A percentile compares a stretch with the other conserved stretches of the same genome.
phyloP scores from a whole-genome alignment of 2,888 invertebrate genomes.

The Melinaea menophilus region DNA sequence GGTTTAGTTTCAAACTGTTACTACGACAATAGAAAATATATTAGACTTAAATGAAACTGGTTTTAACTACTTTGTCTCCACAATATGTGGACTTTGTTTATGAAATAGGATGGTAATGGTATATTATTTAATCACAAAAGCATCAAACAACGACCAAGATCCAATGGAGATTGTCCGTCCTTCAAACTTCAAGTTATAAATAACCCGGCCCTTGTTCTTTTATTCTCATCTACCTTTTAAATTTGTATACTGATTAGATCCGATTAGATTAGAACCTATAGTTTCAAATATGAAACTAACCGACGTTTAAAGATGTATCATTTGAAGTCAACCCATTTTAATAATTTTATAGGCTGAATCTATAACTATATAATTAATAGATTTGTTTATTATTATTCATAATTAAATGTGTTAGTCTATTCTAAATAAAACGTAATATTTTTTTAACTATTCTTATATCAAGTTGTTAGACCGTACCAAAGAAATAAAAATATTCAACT shows the following conservation, averaged over 20 bases:
- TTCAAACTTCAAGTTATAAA: constrained; percentile 58
- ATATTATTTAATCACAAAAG: constrained; percentile 26
- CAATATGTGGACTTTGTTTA: not conserved
- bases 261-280: too few relatives aligned
- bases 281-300: too few relatives aligned
- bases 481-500: not conserved
- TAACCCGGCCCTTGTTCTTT: constrained; percentile 56
- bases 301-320: too few relatives aligned
- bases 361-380: too few relatives aligned
- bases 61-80: not conserved
- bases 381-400: too few relatives aligned
- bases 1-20: not conserved
- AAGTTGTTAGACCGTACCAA: too few relatives aligned
- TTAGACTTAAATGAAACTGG: not conserved
- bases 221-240: constrained; percentile 42
- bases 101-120: constrained; percentile 21
- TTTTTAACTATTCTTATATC: not conserved
- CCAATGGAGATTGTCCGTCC: constrained; percentile 66
- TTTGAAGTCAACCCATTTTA: too few relatives aligned
- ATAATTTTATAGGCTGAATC: too few relatives aligned
- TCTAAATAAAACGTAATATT: not conserved
- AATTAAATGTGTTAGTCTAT: too few relatives aligned
- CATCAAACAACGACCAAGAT: constrained; percentile 23
- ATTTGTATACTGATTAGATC: constrained; percentile 24
- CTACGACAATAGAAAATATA: too few relatives aligned